Percentiles rank a stretch among this genome's conserved stretches.
phyloP scores from a whole-genome alignment of 1,140 invertebrate genomes.

The Episyrphus balteatus region DNA sequence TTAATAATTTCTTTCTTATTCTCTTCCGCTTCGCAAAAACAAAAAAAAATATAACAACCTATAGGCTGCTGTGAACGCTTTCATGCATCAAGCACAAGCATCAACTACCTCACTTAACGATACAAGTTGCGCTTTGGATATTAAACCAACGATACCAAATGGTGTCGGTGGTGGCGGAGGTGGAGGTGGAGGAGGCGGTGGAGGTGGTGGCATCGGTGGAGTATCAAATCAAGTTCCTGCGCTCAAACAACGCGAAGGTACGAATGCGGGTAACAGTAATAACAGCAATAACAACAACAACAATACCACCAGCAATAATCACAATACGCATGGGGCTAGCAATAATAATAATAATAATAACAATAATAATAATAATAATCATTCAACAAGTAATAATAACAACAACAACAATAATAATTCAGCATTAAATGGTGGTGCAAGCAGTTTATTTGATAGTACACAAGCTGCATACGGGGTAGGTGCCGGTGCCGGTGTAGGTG shows the following conservation, averaged over 20 bases:
- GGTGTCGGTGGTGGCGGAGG: conserved; percentile 34
- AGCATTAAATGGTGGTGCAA: conserved; percentile 1
- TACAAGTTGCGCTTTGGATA: conserved; percentile 52
- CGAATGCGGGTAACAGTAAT: conserved; percentile 33
- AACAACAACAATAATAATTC: conserved; percentile 26
- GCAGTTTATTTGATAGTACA: not conserved
- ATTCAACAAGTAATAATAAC: conserved; percentile 23
- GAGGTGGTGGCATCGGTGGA: conserved; percentile 14
- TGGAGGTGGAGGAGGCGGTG: conserved; percentile 19
- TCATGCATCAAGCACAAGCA: conserved; percentile 39
- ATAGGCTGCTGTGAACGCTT: conserved; percentile 36
- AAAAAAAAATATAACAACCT: not conserved
- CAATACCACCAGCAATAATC: conserved; percentile 19
- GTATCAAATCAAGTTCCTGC: conserved; percentile 28
- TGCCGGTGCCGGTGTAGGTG: not conserved
- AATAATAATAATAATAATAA: conserved; percentile 18
- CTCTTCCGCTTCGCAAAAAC: not conserved
- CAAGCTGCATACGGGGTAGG: not conserved
- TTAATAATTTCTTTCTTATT: not conserved
- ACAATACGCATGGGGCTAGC: conserved; percentile 6
- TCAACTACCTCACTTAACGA: conserved; percentile 37
- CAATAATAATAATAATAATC: conserved; percentile 9
- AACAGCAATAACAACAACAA: conserved; percentile 27
- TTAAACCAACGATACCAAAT: conserved; percentile 55
- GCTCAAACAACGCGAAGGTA: conserved; percentile 70